Conservation (phyloP, 2,888 invertebrate genomes). For the Tuta absoluta region DNA sequence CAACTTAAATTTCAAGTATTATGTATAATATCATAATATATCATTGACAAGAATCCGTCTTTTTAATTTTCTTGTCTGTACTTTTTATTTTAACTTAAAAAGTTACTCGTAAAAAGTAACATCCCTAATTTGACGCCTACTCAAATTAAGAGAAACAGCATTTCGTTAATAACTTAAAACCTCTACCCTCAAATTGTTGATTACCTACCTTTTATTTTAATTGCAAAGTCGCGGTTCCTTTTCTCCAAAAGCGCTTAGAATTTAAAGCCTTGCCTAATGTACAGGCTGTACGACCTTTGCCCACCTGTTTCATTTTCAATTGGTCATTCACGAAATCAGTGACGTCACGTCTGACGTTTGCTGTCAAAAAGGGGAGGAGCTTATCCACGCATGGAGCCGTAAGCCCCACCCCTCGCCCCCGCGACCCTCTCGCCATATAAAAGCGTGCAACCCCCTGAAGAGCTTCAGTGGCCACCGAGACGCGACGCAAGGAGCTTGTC, state of each 20-base stretch:
- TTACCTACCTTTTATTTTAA: slow-evolving; percentile 18
- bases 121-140: slow-evolving; percentile 8
- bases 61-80: neutral
- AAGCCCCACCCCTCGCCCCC: slow-evolving; percentile 62
- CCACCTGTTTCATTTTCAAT: slow-evolving; percentile 9
- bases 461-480: slow-evolving; percentile 42
- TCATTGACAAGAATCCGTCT: too few relatives aligned
- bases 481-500: slow-evolving; percentile 44
- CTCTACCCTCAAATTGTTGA: neutral
- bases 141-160: slow-evolving; percentile 1
- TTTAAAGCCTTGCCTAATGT: neutral
- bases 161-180: slow-evolving; percentile 6
- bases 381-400: slow-evolving; percentile 47
- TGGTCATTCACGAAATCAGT: slow-evolving; percentile 27
- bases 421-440: slow-evolving; percentile 54
- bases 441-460: slow-evolving; percentile 47
- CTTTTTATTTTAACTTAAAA: neutral
- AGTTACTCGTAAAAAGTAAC: slow-evolving; percentile 14
- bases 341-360: slow-evolving; percentile 56
- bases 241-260: neutral
- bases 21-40: too few relatives aligned
- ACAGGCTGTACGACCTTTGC: slow-evolving; percentile 16
- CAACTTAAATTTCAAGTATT: too few relatives aligned
- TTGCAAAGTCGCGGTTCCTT: slow-evolving; percentile 14
- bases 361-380: slow-evolving; percentile 67